Conservation (phyloP, 2,797 vertebrate genomes). For the Sebastiscus albofasciatus region DNA sequence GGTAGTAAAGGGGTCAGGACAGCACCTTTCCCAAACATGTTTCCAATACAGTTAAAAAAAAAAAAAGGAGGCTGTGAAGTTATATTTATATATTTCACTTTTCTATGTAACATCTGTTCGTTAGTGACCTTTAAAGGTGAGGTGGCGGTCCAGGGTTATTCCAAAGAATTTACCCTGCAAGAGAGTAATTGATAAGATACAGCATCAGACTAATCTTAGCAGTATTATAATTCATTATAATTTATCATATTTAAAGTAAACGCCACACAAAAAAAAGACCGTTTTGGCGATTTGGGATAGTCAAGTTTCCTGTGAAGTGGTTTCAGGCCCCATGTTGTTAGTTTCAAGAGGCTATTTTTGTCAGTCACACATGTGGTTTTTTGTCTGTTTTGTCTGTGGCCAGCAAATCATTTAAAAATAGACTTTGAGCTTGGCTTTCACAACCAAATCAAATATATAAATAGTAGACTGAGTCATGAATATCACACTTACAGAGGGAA, state of each 20-base stretch:
- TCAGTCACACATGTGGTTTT: conserved; percentile 24
- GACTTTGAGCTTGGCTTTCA: background rate
- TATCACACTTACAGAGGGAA: rapidly evolving
- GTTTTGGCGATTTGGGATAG: background rate
- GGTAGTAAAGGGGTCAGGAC: conserved; percentile 73
- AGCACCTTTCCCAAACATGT: conserved; percentile 52
- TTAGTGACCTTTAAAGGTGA: conserved; percentile 33
- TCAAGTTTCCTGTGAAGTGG: background rate
- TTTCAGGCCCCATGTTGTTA: background rate
- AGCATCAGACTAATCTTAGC: background rate
- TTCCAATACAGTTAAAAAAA: conserved; percentile 63
- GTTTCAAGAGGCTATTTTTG: background rate
- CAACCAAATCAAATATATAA: background rate
- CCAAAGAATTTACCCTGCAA: background rate
- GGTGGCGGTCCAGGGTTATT: background rate
- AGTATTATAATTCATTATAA: background rate
- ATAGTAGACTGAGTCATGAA: background rate
- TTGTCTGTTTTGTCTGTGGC: conserved; percentile 1
- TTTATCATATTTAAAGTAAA: background rate
- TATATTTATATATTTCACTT: background rate
- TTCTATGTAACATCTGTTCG: conserved; percentile 11
- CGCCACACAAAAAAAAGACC: background rate
- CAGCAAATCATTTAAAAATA: conserved; percentile 23
- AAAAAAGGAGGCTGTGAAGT: conserved; percentile 7
- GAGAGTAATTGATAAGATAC: no score